phyloP scores from a whole-genome alignment of 1,140 invertebrate genomes.

The Drosophila eugracilis region DNA sequence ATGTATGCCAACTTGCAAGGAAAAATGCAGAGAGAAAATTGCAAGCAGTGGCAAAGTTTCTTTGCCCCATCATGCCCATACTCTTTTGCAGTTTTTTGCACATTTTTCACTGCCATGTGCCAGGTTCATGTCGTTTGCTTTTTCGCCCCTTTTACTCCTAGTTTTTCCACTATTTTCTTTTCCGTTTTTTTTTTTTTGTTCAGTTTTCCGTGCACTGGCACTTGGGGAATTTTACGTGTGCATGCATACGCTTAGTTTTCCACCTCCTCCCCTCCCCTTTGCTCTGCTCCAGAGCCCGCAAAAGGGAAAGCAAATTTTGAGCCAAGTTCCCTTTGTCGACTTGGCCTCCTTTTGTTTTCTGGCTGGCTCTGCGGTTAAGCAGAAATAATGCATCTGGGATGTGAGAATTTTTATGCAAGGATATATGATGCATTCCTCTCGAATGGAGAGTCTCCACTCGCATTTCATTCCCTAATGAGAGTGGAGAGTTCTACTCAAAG shows the following conservation, averaged over 20 bases:
- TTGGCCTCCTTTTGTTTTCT: slow-evolving; percentile 27
- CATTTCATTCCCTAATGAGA: slow-evolving; percentile 25
- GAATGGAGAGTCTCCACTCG: too few species aligned
- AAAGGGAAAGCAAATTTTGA: slow-evolving; percentile 40
- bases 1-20: slow-evolving; percentile 32
- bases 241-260: slow-evolving; percentile 65
- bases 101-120: slow-evolving; percentile 75
- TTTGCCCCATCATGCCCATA: slow-evolving; percentile 9
- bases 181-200: slow-evolving; percentile 4
- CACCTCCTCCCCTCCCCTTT: too few species aligned
- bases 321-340: slow-evolving; percentile 30
- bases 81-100: slow-evolving; percentile 43
- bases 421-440: slow-evolving; percentile 33
- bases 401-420: slow-evolving; percentile 16
- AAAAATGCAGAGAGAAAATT: slow-evolving; percentile 43
- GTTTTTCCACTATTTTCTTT: slow-evolving; percentile 27
- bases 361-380: slow-evolving; percentile 55
- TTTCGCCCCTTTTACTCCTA: not conserved
- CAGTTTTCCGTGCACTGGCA: slow-evolving; percentile 55
- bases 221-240: slow-evolving; percentile 74
- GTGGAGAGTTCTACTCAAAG: slow-evolving; percentile 6
- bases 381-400: slow-evolving; percentile 59
- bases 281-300: not conserved
- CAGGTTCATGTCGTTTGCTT: slow-evolving; percentile 54
- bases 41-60: slow-evolving; percentile 50